Percentiles rank a stretch among this genome's conserved stretches.
Evolutionary conservation across 2,888 invertebrate species (phyloP).

Genomic region (Nezara viridula): DNA sequence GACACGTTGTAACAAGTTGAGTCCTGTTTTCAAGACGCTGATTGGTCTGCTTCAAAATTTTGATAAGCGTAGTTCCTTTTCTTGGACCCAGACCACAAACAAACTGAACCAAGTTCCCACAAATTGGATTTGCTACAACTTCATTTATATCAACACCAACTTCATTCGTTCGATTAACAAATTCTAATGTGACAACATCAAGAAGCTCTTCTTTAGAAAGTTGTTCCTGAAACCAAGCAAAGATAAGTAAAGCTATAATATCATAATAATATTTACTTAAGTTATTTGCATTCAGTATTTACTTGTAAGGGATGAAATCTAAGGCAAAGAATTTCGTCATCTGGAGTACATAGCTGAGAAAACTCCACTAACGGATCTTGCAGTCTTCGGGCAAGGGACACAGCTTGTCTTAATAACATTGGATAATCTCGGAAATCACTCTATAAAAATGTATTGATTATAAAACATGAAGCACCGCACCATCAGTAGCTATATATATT

Average conservation of each 20-base stretch:
- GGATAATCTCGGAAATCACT: conserved; percentile 94
- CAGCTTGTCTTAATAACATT: conserved; percentile 88
- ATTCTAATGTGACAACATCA: conserved; percentile 88
- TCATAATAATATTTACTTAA: neutral
- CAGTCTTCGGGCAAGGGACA: conserved; percentile 90
- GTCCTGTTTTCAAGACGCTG: conserved; percentile 94
- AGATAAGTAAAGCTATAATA: neutral
- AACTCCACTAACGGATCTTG: conserved; percentile 98
- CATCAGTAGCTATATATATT: neutral
- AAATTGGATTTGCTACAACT: conserved; percentile 90
- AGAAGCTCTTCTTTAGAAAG: conserved; percentile 87
- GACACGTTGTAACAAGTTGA: conserved; percentile 93
- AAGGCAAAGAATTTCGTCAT: conserved; percentile 96
- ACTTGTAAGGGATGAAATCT: conserved; percentile 87
- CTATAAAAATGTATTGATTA: conserved; percentile 52
- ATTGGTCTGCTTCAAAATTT: conserved; percentile 90
- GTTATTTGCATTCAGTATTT: conserved; percentile 18
- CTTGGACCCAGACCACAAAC: conserved; percentile 97
- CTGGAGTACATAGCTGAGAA: conserved; percentile 94
- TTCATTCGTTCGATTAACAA: conserved; percentile 86
- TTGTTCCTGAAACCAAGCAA: conserved; percentile 76
- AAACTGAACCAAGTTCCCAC: conserved; percentile 92
- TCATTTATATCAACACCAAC: conserved; percentile 98
- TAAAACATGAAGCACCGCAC: neutral
- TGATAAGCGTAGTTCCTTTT: conserved; percentile 89